Evolutionary conservation across 2,113 vertebrate species (phyloP).

Genomic region (Mugil cephalus): DNA sequence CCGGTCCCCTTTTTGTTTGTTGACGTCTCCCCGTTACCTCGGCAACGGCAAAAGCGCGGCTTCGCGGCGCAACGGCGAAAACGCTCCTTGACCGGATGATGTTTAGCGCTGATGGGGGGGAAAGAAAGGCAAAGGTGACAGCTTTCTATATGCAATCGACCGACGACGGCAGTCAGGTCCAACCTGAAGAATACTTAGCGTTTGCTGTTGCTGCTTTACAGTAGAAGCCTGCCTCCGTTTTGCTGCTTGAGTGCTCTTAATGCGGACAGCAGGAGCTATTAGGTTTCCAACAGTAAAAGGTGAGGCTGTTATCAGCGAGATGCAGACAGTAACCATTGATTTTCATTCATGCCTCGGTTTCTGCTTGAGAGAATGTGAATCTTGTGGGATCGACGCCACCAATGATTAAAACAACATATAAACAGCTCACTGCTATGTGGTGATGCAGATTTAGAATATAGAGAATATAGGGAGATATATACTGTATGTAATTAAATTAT

Average conservation of each 20-base stretch:
- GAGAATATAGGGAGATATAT: too few species aligned
- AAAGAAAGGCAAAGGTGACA: neutral
- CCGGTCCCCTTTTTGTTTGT: neutral
- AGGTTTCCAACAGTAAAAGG: neutral
- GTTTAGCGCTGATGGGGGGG: neutral
- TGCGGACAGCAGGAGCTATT: neutral
- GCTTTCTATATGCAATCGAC: too few species aligned
- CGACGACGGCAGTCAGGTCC: too few species aligned
- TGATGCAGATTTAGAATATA: too few species aligned
- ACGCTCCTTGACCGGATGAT: neutral
- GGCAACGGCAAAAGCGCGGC: conserved; percentile 12
- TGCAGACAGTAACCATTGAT: too few species aligned
- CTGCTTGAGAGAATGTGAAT: too few species aligned
- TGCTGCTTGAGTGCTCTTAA: neutral
- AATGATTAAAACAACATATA: too few species aligned
- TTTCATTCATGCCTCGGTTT: too few species aligned
- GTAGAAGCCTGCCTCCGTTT: neutral
- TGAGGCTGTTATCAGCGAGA: neutral
- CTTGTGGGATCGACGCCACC: too few species aligned
- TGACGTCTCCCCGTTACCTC: conserved; percentile 14
- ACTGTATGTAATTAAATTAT: too few species aligned
- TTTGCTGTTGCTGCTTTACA: neutral
- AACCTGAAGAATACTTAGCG: too few species aligned
- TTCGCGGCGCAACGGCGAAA: neutral
- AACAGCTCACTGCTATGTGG: too few species aligned